Base-by-base conservation (phyloP, 30 jellyfish, hydroid and myxozoan species). In the Haliclystus octoradiatus region DNA sequence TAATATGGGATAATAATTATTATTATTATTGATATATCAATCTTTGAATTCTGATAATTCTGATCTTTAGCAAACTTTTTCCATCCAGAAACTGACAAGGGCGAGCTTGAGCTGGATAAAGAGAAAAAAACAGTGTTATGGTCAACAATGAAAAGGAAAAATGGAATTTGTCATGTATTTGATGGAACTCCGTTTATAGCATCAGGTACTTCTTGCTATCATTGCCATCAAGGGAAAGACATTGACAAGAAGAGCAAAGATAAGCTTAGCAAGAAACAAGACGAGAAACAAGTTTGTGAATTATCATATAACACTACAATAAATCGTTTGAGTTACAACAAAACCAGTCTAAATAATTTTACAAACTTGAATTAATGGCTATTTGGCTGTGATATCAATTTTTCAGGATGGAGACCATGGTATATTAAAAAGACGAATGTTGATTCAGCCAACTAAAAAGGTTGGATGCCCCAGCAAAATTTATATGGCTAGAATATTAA, bases 391-490 rank as follows among this genome's bases (percentile, higher is more conserved):
- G 24, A 19, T 3, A 27, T 12, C 26, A 29, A 61, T 62, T 19
- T 5, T 51, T 25, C 33, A 61, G 85, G 46, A 30, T 15, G 62
- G 34, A n/a, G 86, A 75, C 40, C 78, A 75, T 34, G 49, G 79
- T 28, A 31, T 65, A 49, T 30, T 50, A 25, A 51, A 50, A 75
- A 26, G 62, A 30, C 26, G 78, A 29, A 28, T 29, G n/a, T 52
- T 34, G 25, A 4, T 51, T 31, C 78, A 65, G 35, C 26, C 69
- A 19, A 63, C 79, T 28, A 75, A 75, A 34, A 75, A 75, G 35
- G 68, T 75, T 27, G 86, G 86, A 19, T 75, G 86, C 79, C 86
- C 86, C 23, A 65, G 80, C 52, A 66, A 75, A 75, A 49, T 66
- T 5, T 64, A 19, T 26, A 49, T 75, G 28, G 28, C 86, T 28